phyloP scores from a whole-genome alignment of 2,797 vertebrate species.

The Sciurus vulgaris region DNA sequence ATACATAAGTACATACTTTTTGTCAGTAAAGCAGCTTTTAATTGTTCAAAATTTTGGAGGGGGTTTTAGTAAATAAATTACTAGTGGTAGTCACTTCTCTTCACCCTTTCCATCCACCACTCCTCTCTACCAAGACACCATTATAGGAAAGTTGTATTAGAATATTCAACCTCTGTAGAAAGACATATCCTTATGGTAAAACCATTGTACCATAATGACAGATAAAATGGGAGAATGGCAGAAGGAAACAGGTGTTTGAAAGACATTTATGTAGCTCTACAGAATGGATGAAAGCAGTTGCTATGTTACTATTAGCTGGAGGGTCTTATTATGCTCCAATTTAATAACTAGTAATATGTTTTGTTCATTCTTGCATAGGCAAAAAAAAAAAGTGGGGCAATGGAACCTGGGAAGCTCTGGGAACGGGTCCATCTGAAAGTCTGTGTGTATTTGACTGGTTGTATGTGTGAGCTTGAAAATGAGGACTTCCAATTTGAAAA shows the following conservation, averaged over 20 bases:
- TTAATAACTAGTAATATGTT: conserved; percentile 59
- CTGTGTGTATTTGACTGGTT: neutral
- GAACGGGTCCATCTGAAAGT: neutral
- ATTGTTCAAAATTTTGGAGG: neutral
- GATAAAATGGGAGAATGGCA: conserved; percentile 68
- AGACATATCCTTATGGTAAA: conserved; percentile 66
- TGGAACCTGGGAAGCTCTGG: neutral
- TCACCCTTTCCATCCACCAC: neutral
- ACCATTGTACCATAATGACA: conserved; percentile 67
- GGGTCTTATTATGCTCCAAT: conserved; percentile 66
- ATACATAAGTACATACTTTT: neutral
- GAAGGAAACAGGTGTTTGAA: conserved; percentile 63
- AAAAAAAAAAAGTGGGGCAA: conserved; percentile 12
- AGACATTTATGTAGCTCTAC: conserved; percentile 47
- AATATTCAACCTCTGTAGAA: conserved; percentile 65
- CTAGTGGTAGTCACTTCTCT: neutral
- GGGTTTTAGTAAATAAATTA: neutral
- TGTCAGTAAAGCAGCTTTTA: neutral
- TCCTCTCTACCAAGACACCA: neutral
- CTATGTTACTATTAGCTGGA: conserved; percentile 64
- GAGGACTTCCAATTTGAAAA: neutral
- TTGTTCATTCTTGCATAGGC: conserved; percentile 54
- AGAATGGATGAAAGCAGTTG: conserved; percentile 36
- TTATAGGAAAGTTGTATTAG: conserved; percentile 57
- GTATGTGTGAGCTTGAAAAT: neutral